Evolutionary conservation across 1,140 invertebrate genomes (phyloP).

Genomic region (Orchestia grillus): DNA sequence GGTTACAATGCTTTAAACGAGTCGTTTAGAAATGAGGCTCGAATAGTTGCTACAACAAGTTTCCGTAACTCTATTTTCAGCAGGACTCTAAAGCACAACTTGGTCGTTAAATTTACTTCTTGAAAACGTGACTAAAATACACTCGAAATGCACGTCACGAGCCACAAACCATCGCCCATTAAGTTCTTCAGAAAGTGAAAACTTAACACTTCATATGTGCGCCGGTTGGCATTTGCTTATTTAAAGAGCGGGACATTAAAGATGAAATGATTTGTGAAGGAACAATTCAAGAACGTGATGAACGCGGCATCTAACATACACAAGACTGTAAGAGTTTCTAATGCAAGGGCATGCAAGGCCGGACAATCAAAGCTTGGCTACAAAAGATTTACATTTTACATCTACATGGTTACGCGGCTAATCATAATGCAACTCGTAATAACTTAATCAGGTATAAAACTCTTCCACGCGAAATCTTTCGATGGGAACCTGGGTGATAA

Average conservation of each 20-base stretch:
- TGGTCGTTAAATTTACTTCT: not conserved
- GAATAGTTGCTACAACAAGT: not conserved
- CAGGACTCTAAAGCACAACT: not conserved
- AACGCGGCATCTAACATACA: not conserved
- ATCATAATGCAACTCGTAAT: not conserved
- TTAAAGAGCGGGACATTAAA: not conserved
- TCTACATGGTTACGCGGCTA: not conserved
- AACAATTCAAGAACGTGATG: not conserved
- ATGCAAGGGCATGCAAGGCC: not conserved
- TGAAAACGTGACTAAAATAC: not conserved
- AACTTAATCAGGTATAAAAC: not conserved
- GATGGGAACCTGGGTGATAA: not conserved
- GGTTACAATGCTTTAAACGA: not conserved
- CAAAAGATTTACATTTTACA: not conserved
- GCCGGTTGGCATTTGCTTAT: not conserved
- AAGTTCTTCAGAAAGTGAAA: not conserved
- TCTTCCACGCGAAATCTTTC: not conserved
- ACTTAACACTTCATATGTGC: not conserved
- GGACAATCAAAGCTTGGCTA: not conserved
- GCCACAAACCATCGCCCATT: not conserved
- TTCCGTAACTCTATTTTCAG: not conserved
- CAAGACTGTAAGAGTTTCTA: not conserved
- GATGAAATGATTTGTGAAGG: not conserved
- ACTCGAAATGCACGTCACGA: not conserved
- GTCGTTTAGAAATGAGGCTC: not conserved